Conservation (phyloP, 35 echinoderm and acorn worm species). For the Heliocidaris erythrogramma region DNA sequence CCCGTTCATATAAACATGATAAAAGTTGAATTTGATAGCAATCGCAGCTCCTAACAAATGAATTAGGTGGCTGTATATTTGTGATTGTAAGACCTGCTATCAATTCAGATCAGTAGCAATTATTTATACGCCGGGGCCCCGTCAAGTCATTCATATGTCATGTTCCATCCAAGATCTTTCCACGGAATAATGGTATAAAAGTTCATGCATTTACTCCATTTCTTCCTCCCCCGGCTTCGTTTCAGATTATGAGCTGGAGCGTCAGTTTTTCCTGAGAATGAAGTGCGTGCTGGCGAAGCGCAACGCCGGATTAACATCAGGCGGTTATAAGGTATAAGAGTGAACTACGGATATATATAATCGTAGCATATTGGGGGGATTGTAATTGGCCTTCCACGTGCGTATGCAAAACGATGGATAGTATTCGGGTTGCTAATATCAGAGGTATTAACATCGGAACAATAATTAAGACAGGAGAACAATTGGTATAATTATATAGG, state of each 20-base stretch:
- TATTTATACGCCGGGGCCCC: not conserved
- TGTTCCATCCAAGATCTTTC: not conserved
- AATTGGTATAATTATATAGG: not conserved
- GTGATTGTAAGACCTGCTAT: too few species aligned
- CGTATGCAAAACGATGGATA: not conserved
- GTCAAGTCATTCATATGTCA: not conserved
- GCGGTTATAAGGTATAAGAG: conserved; percentile 83
- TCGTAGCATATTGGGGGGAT: not conserved
- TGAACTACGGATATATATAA: not conserved
- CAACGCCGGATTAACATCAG: conserved; percentile 95
- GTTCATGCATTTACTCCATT: not conserved
- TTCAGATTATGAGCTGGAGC: conserved; percentile 96
- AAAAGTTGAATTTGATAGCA: too few species aligned
- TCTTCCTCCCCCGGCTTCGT: not conserved
- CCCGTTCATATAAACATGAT: too few species aligned
- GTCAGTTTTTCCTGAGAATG: conserved; percentile 96
- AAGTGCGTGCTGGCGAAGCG: conserved; percentile 98
- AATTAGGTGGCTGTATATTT: too few species aligned
- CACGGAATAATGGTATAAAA: not conserved
- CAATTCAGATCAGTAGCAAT: not conserved
- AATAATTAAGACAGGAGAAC: not conserved
- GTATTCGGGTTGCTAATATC: not conserved
- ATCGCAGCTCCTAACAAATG: too few species aligned
- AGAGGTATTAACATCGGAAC: not conserved
- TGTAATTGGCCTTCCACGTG: not conserved